Percentiles rank a stretch among this genome's conserved stretches.
phyloP scores from a whole-genome alignment of 2,797 vertebrate genomes.

The Eulemur rubriventer region DNA sequence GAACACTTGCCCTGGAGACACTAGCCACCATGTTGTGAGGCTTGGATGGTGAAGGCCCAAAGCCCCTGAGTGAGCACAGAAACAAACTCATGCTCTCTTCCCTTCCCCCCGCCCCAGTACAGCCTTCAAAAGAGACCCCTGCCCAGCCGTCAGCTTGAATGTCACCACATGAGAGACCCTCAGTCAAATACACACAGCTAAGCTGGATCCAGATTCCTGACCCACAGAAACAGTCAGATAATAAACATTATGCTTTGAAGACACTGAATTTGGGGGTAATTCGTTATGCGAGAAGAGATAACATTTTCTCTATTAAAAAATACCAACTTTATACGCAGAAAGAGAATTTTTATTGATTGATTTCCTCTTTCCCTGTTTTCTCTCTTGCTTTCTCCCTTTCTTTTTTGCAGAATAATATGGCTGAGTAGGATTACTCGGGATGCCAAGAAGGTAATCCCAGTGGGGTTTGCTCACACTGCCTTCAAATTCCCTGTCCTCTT shows the following conservation, averaged over 20 bases:
- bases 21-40: background rate
- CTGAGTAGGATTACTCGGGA: background rate
- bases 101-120: rapidly evolving
- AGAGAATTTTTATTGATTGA: background rate
- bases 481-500: background rate
- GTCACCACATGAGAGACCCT: background rate
- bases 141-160: too few relatives aligned
- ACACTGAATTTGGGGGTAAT: background rate
- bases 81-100: background rate
- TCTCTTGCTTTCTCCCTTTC: background rate
- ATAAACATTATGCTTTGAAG: background rate
- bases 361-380: background rate
- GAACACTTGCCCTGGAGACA: background rate
- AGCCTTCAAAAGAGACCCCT: background rate
- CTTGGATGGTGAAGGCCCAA: background rate
- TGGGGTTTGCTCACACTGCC: background rate
- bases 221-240: background rate
- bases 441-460: background rate
- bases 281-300: background rate
- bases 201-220: background rate
- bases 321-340: background rate
- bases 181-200: background rate
- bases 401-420: background rate
- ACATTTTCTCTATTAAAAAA: background rate
- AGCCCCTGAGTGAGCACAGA: rapidly evolving